Evolutionary conservation across 2,113 vertebrate genomes (phyloP).

Genomic region (Cyrtonyx montezumae): DNA sequence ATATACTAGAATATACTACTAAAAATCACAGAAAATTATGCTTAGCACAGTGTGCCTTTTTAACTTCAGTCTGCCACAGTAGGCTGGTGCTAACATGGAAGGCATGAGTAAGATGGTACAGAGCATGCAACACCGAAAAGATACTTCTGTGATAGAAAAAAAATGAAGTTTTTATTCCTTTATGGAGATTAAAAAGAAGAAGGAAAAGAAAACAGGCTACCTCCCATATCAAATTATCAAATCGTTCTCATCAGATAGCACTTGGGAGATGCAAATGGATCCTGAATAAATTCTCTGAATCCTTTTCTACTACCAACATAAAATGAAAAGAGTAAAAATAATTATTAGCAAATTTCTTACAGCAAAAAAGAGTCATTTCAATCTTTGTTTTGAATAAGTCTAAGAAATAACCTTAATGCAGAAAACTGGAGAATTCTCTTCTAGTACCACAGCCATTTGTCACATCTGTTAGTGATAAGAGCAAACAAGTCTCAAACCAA

Average conservation of each 20-base stretch:
- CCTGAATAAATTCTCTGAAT: neutral
- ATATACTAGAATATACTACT: neutral
- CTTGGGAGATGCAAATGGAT: neutral
- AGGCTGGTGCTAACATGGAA: neutral
- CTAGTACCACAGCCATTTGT: neutral
- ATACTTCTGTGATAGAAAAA: neutral
- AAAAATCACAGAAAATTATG: neutral
- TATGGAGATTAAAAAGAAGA: neutral
- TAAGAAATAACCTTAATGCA: too few relatives aligned
- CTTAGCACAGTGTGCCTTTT: neutral
- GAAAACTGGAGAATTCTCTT: neutral
- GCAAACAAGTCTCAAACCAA: neutral
- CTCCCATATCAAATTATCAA: neutral
- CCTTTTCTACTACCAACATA: neutral
- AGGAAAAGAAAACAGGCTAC: neutral
- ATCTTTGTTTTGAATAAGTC: slow-evolving; percentile 3
- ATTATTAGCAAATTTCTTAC: neutral
- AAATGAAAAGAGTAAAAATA: neutral
- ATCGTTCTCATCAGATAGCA: neutral
- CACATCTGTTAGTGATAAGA: neutral
- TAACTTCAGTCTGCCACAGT: neutral
- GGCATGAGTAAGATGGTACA: neutral
- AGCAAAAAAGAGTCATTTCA: neutral
- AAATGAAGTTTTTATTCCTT: neutral
- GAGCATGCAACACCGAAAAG: neutral